phyloP scores from a whole-genome alignment of 2,797 vertebrate species.

The Spinus olivaceus region DNA sequence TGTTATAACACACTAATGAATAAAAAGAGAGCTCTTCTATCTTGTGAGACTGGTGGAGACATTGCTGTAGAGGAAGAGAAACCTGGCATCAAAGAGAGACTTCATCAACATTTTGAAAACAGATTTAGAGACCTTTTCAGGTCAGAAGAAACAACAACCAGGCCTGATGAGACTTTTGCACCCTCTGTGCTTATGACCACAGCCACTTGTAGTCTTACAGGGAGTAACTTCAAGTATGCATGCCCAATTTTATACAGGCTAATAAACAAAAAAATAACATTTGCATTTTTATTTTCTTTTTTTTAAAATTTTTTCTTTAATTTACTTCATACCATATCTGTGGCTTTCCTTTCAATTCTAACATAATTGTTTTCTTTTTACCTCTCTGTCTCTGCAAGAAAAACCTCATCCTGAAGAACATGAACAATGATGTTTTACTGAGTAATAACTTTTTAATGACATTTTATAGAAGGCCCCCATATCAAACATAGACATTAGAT shows the following conservation, averaged over 20 bases:
- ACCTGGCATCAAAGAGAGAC: neutral
- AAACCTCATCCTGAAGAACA: neutral
- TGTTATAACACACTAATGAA: neutral
- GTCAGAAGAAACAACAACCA: neutral
- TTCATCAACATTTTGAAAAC: neutral
- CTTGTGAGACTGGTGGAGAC: neutral
- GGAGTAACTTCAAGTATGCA: neutral
- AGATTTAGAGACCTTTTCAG: neutral
- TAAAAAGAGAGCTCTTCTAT: neutral
- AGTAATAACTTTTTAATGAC: neutral
- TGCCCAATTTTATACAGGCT: neutral
- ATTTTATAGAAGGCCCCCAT: neutral
- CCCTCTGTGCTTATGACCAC: neutral
- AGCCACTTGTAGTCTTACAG: neutral
- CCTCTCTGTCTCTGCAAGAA: neutral
- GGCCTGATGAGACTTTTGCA: neutral
- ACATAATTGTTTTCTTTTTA: neutral
- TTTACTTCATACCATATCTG: neutral
- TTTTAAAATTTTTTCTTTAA: no score
- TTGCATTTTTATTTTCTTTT: fast-evolving
- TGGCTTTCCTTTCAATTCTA: neutral
- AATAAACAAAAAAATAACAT: neutral
- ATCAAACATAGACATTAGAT: neutral
- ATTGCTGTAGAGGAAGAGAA: neutral
- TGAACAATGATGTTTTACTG: neutral